These are phyloP conservation scores for Caenorhabditis latens DNA, from an alignment of 1,140 invertebrate species.

Conservation along the genomic window DNA sequence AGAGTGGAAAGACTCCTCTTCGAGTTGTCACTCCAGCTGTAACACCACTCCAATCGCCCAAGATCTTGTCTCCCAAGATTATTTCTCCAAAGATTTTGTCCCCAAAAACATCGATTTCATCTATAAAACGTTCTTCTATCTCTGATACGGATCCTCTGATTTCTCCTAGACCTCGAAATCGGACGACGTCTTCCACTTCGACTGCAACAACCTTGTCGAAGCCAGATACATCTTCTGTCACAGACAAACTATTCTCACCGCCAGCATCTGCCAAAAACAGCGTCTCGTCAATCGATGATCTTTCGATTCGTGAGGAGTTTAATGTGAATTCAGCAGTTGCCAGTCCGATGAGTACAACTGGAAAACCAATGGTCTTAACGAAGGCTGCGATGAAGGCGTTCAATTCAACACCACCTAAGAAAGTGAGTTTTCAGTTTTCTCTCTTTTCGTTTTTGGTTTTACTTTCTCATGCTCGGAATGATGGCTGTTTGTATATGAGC, in stretches of 20 bases:
- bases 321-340: not conserved
- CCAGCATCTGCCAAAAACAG: slow-evolving; percentile 6
- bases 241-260: not conserved
- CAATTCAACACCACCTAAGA: slow-evolving; percentile 29
- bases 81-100: not conserved
- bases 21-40: not conserved
- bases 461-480: slow-evolving; percentile 3
- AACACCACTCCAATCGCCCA: slow-evolving; percentile 1
- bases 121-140: slow-evolving; percentile 15
- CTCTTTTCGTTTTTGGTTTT: no score
- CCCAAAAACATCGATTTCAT: not conserved
- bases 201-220: slow-evolving; percentile 17
- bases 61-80: slow-evolving; percentile 8
- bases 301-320: not conserved
- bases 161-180: slow-evolving; percentile 6
- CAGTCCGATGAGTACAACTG: not conserved
- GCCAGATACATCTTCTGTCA: not conserved
- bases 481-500: slow-evolving; percentile 47
- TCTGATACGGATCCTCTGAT: not conserved
- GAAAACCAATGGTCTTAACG: slow-evolving; percentile 39
- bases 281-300: slow-evolving; percentile 23
- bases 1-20: not conserved
- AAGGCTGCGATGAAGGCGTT: slow-evolving; percentile 44
- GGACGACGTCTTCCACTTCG: slow-evolving; percentile 16
- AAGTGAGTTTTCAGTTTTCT: not conserved